phyloP scores from a whole-genome alignment of 1,140 invertebrate species.

The Trachymyrmex septentrionalis region DNA sequence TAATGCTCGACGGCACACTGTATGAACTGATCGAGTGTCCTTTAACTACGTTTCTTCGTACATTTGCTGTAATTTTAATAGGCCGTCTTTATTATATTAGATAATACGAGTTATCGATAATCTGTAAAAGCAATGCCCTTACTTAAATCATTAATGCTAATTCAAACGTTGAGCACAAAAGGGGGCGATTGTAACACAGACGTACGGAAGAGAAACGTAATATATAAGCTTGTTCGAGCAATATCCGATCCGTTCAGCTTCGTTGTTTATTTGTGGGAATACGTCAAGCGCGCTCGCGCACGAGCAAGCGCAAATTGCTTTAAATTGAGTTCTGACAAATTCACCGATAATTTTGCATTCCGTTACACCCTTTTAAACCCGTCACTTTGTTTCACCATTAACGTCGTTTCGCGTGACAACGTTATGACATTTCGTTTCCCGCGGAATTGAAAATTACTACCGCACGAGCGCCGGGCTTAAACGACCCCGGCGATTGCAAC shows the following conservation, averaged over 20 bases:
- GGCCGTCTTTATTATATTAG: background rate
- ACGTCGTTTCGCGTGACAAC: conserved; percentile 67
- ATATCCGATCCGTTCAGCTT: conserved; percentile 27
- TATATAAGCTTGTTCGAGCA: background rate
- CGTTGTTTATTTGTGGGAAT: conserved; percentile 47
- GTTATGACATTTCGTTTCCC: conserved; percentile 68
- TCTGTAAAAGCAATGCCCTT: background rate
- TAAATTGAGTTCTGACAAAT: conserved; percentile 62
- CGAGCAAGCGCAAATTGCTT: conserved; percentile 51
- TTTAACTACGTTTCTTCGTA: background rate
- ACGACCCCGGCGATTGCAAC: conserved; percentile 71
- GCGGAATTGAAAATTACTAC: conserved; percentile 73
- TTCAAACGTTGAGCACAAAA: background rate
- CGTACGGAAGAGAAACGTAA: conserved; percentile 14
- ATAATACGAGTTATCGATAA: background rate
- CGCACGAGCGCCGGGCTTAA: conserved; percentile 68
- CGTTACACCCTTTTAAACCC: conserved; percentile 66
- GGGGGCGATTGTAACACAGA: background rate
- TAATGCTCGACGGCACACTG: conserved; percentile 3
- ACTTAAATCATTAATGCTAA: background rate
- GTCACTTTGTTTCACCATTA: conserved; percentile 69
- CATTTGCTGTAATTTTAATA: background rate
- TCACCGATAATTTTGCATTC: conserved; percentile 66
- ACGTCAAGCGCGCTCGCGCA: background rate
- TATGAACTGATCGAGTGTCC: background rate